These are phyloP conservation scores for Osmerus eperlanus DNA, from an alignment of 2,113 vertebrate genomes.

Conservation along the genomic window DNA sequence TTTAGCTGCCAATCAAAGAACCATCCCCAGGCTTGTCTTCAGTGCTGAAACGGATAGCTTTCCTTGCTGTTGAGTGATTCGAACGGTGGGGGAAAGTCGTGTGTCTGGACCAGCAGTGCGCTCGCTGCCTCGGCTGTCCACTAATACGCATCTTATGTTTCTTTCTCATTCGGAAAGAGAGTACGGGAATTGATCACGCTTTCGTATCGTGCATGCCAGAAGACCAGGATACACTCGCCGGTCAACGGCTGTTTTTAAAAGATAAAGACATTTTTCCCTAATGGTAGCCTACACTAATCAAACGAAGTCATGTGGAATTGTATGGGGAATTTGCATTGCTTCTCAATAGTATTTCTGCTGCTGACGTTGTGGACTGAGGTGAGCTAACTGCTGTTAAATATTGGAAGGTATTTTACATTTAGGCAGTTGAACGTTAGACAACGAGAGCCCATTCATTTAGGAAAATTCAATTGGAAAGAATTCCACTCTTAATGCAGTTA, in stretches of 20 bases:
- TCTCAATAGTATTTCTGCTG: conserved; percentile 57
- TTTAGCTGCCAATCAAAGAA: conserved; percentile 43
- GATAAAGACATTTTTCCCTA: conserved; percentile 35
- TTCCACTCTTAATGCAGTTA: conserved; percentile 51
- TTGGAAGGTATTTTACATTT: background rate
- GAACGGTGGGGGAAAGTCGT: conserved; percentile 39
- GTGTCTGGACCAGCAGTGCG: conserved; percentile 49
- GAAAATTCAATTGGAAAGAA: conserved; percentile 23
- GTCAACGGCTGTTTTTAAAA: conserved; percentile 19
- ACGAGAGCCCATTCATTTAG: background rate
- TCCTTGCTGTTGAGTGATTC: conserved; percentile 47
- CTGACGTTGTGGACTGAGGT: conserved; percentile 66
- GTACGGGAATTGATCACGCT: conserved; percentile 24
- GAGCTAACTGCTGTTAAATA: conserved; percentile 44
- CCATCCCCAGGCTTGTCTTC: conserved; percentile 22
- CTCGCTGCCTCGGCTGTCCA: conserved; percentile 30
- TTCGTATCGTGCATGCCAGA: conserved; percentile 36
- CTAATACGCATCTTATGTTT: conserved; percentile 21
- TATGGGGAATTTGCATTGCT: conserved; percentile 51
- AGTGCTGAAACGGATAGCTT: conserved; percentile 41
- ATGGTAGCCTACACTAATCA: conserved; percentile 55
- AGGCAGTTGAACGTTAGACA: conserved; percentile 3
- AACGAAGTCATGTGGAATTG: conserved; percentile 73
- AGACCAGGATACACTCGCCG: conserved; percentile 42
- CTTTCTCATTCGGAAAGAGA: conserved; percentile 29